phyloP scores from a whole-genome alignment of 2,888 invertebrate species.

The Seira sanloemensis region DNA sequence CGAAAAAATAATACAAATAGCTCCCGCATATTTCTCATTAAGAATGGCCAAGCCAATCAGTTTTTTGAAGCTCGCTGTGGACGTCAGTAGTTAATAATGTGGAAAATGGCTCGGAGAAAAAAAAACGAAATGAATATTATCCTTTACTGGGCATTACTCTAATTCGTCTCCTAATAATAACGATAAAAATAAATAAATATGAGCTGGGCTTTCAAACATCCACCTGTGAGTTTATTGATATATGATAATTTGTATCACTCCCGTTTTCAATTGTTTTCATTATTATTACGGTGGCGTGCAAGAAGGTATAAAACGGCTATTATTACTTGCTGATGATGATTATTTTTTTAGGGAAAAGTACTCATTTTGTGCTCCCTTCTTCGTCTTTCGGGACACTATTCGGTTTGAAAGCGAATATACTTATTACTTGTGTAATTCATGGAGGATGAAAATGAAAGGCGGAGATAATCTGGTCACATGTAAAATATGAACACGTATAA shows the following conservation, averaged over 20 bases:
- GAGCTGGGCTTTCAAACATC: too few species aligned
- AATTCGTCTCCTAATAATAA: too few species aligned
- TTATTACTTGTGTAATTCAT: neutral
- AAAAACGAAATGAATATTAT: too few species aligned
- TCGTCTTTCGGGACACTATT: neutral
- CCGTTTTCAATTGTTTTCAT: neutral
- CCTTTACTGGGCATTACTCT: too few species aligned
- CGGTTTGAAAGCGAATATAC: neutral
- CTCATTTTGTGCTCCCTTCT: neutral
- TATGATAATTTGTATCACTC: too few species aligned
- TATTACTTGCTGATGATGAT: neutral
- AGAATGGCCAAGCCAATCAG: neutral
- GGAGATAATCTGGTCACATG: neutral
- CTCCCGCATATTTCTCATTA: neutral
- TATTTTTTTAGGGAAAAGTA: neutral
- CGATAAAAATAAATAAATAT: too few species aligned
- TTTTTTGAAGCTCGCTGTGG: neutral
- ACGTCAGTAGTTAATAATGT: neutral
- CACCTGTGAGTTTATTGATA: too few species aligned
- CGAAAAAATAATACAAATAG: neutral
- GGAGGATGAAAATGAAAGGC: neutral
- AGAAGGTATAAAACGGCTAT: neutral
- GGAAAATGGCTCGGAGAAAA: neutral
- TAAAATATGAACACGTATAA: neutral
- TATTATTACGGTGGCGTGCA: neutral